Evolutionary conservation across 2,888 invertebrate genomes (phyloP), one percentile per base, ranked within the genome.

Genomic region (Athripsodes cinereus): DNA sequence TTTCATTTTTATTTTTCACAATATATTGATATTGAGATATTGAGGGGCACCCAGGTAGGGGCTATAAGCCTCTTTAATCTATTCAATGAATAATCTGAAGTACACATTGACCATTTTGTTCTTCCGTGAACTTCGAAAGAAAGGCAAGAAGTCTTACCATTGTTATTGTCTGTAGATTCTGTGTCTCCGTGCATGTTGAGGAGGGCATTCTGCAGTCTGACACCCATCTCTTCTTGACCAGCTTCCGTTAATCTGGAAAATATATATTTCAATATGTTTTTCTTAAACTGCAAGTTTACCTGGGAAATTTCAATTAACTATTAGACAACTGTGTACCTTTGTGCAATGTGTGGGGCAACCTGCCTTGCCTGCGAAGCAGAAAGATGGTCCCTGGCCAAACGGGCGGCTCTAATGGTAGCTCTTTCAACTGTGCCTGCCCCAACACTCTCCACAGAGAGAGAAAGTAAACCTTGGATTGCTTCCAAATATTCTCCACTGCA

Each of bases 381-480:
- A 65, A 78, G 68, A 16, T 75, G 74, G 66, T 78, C 78, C 2
- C 78, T 64, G 1, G 78, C 78, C 1, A 78, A 68, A 0, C 78
- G 62, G 0, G 78, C 78, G 8, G 77, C 78, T 0, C 78, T 68
- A 57, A 78, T 66, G 6, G 77, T 76, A 1, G 78, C 78, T 0
- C 78, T 72, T 71, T 78, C 78, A 8, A 78, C 77, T 52, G 78
- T 69, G 2, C 74, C 70, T 46, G 71, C 67, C 46, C 77, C 78
- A 55, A 75, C 74, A 1, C 70, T 72, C 22, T 60, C 60, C 35
- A 60, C 60, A 47, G 70, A 71, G 19, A 73, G 72, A 0, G 60
- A 65, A 58, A 70, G 68, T 48, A 78, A 66, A 62, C 76, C 66
- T 44, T 74, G 70, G 59, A 78, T 76, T 1, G 78, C 77, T 34